phyloP scores from a whole-genome alignment of 1,140 invertebrate genomes.

The Drosophila punjabiensis region DNA sequence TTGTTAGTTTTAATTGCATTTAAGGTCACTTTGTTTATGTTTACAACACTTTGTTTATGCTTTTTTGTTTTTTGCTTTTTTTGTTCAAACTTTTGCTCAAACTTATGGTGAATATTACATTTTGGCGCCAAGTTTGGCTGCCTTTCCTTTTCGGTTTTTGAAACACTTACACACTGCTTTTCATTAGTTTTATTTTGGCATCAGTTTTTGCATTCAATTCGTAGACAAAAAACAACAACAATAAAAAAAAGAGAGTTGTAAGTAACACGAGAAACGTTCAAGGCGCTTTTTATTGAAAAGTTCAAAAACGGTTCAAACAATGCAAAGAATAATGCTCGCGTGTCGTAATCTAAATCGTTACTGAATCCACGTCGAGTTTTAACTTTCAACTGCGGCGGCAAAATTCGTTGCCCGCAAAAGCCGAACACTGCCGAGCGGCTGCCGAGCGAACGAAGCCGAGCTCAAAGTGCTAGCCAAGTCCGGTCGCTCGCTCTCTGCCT shows the following conservation, averaged over 20 bases:
- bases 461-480: neutral
- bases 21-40: neutral
- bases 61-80: neutral
- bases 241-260: conserved; percentile 7
- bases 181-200: conserved; percentile 5
- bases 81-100: neutral
- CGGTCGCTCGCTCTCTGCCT: conserved; percentile 5
- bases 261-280: neutral
- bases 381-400: conserved; percentile 55
- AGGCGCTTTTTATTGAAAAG: neutral
- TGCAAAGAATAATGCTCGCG: conserved; percentile 22
- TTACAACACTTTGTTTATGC: conserved; percentile 1
- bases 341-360: conserved; percentile 67
- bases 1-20: neutral
- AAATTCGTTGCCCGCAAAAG: neutral
- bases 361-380: conserved; percentile 60
- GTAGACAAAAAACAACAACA: conserved; percentile 6
- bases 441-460: conserved; percentile 4
- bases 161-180: conserved; percentile 9
- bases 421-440: neutral
- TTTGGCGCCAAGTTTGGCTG: conserved; percentile 7
- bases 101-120: neutral
- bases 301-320: conserved; percentile 11
- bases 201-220: neutral
- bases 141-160: neutral